Evolutionary conservation across 1,140 invertebrate genomes (phyloP).

Genomic region (Acromyrmex charruanus): DNA sequence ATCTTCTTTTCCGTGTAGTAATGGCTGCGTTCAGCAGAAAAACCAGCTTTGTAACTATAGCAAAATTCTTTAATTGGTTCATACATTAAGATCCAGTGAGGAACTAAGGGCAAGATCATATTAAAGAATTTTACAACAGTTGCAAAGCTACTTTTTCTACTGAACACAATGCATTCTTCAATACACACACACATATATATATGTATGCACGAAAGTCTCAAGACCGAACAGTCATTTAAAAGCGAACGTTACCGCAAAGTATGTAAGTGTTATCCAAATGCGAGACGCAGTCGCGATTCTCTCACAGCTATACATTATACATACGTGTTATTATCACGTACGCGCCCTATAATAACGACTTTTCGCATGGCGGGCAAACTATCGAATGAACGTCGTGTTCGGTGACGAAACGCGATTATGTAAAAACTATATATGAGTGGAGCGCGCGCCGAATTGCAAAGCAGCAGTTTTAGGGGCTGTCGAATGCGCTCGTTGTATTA

Average conservation of each 20-base stretch:
- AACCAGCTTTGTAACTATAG: no score
- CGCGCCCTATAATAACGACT: conserved; percentile 51
- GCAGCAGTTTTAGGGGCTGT: conserved; percentile 68
- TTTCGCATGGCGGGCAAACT: conserved; percentile 54
- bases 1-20: no score
- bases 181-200: not conserved
- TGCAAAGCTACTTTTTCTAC: no score
- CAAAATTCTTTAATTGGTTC: no score
- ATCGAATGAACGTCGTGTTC: conserved; percentile 73
- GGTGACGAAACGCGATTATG: conserved; percentile 76
- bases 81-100: no score
- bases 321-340: conserved; percentile 65
- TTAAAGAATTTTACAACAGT: no score
- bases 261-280: not conserved
- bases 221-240: not conserved
- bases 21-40: no score
- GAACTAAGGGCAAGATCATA: no score
- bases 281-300: not conserved
- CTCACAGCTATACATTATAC: conserved; percentile 71
- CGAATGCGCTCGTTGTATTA: conserved; percentile 75
- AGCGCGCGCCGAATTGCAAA: conserved; percentile 74
- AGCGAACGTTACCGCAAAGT: not conserved
- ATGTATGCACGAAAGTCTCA: not conserved
- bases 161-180: not conserved
- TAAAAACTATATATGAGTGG: conserved; percentile 62